Evolutionary conservation across 1,140 invertebrate genomes (phyloP).

Genomic region (Zaprionus nigranus): DNA sequence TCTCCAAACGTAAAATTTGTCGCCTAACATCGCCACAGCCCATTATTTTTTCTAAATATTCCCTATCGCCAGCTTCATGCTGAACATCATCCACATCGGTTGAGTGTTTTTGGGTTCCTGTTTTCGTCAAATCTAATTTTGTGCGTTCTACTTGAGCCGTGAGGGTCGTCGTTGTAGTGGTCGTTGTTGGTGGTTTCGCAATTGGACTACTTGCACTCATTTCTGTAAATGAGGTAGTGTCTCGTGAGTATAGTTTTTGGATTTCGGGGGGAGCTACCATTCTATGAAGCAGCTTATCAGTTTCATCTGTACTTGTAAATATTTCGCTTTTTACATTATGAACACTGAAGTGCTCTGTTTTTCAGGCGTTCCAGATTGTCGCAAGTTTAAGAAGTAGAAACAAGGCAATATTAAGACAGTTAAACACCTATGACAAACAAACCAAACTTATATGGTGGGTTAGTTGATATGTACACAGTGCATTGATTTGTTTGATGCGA

Average conservation of each 20-base stretch:
- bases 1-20: conserved; percentile 74
- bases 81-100: conserved; percentile 37
- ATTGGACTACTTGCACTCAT: conserved; percentile 84
- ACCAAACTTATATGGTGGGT: conserved; percentile 61
- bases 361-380: conserved; percentile 68
- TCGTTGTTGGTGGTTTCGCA: conserved; percentile 60
- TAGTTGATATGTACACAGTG: conserved; percentile 75
- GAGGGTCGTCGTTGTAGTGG: conserved; percentile 56
- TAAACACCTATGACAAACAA: conserved; percentile 76
- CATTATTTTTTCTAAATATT: conserved; percentile 76
- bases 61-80: conserved; percentile 65
- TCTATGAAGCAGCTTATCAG: conserved; percentile 81
- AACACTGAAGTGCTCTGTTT: conserved; percentile 84
- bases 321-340: conserved; percentile 79
- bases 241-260: conserved; percentile 65
- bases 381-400: conserved; percentile 68
- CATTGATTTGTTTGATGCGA: conserved; percentile 49
- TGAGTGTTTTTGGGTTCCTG: conserved; percentile 8
- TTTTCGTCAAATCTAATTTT: conserved; percentile 55
- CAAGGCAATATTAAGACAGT: conserved; percentile 77
- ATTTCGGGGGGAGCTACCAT: conserved; percentile 65
- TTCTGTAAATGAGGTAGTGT: conserved; percentile 84
- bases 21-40: conserved; percentile 75
- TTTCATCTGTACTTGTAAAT: conserved; percentile 79
- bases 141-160: conserved; percentile 66